Base-by-base conservation (phyloP, 1,140 invertebrate species). In the Drosophila virilis region DNA sequence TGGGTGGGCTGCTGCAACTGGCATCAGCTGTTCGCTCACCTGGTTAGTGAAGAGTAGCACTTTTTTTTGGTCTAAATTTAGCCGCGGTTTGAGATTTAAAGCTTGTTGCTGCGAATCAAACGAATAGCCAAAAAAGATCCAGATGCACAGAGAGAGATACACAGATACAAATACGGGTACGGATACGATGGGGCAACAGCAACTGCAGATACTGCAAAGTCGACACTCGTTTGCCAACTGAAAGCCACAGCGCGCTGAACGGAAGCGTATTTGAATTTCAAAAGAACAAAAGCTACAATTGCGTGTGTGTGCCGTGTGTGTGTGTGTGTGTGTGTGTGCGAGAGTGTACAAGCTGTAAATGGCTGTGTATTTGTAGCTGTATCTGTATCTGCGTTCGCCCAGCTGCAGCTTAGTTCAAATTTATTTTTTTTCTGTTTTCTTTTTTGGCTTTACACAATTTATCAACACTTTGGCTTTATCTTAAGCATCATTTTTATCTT, bases 251-350 rank as follows among this genome's bases (percentile, higher is more conserved):
- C 57, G 45, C 50, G 43, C 50, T 62, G 52, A 81, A 77, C 82
- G 82, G 88, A 88, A 89, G 75, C 85, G 80, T 78, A 90, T 90
- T 90, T 89, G 78, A 89, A 90, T 85, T 90, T 90, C 77, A 90
- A 86, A 76, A 89, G 84, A 88, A 88, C 84, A 83, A 88, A 88
- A 86, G 83, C 72, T 89, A 83, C 59, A 67, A 37, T 32, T 43
- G 45, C 54, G 28, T 40, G 33, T 50, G 59, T 48, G 37, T 22
- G 22, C 17, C 43, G 28, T 40, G 33, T 50, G 59, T 48, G 37
- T 46, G 64, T 28, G 28, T 40, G 33, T 50, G 59, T 48, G 37
- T 46, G 64, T 28, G 37, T n/a, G 32, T 17, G 17, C 1, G 22
- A n/a, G 46, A 5, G 48, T 33, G 48, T 33, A 32, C 8, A 28